Evolutionary conservation across 2,797 vertebrate species (phyloP), one percentile per base, ranked within the genome.

Genomic region (Clarias fuscus): DNA sequence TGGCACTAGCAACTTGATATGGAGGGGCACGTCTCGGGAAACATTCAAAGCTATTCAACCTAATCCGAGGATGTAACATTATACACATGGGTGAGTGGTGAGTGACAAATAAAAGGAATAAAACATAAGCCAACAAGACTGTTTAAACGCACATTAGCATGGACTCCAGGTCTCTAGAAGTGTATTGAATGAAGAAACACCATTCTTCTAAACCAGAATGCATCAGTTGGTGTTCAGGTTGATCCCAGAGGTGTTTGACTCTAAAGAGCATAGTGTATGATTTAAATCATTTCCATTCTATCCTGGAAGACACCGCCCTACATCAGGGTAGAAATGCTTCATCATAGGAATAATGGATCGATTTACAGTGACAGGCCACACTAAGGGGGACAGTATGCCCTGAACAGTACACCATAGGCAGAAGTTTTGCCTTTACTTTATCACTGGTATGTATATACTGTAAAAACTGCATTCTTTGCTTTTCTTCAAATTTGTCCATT

Each of bases 1-100:
- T 93, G 94, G 94, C 94, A 94, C 93, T 94, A 87, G 89, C 85
- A 92, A 91, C 58, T 84, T 65, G 61, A 70, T 77, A 73, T 89
- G 77, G 30, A 62, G 77, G 13, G 56, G 18, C 58, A 37, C 5
- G 27, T 78, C 30, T 37, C 18, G 68, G 80, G 56, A 58, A 37
- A 70, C 53, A 72, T 48, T 53, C 40, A 59, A n/a, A 56, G 18
- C 20, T 62, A 10, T 24, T 77, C 17, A 33, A 81, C 20, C 30
- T 61, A 58, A 58, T 64, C 58, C 43, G 62, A 67, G 62, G 22
- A 72, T 24, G 18, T 48, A n/a, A 77, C 43, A 58, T 77, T 67
- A n/a, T 11, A 53, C 13, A 43, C 15, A 8, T 2, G n/a, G 33
- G 40, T 13, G 7, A 33, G 30, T 48, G 33, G 40, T 13, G 7